Base-by-base conservation (phyloP, 2,888 invertebrate species). In the Autographa pulchrina region DNA sequence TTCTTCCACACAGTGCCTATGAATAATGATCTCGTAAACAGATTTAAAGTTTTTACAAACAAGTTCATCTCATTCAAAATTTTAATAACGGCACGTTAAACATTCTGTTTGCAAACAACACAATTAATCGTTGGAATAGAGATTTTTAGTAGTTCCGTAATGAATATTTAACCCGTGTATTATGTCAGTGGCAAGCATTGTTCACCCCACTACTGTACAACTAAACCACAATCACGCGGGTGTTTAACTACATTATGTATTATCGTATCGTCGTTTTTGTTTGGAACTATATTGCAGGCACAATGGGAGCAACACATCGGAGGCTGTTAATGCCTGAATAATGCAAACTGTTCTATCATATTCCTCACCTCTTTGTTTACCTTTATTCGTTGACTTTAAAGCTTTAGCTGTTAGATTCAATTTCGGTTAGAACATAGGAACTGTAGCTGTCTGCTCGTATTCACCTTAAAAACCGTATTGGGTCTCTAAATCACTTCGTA, bases 311-410 rank as follows among this genome's bases (percentile, higher is more conserved):
- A 56, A 43, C 58, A 62, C 56, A 67, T 13, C 60, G 54, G 62
- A 60, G 58, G 48, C 56, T 52, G 65, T 62, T 75, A 87, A 87
- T 83, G 83, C 70, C 73, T 83, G 86, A 85, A 88, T 88, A 88
- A 88, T 86, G 86, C 80, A 85, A 76, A 76, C 74, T 81, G 79
- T 72, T 75, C 68, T 75, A 75, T 69, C 63, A 71, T 31, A 32
- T 32, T 41, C 60, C 71, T 61, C 78, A 71, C 62, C 80, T 71
- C 71, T 71, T 70, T 75, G 73, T 80, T 68, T 82, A 62, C 62
- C 61, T 43, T 67, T 58, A 68, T 73, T 68, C 65, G 6, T 18
- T 25, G 48, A n/a, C 48, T 48, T 48, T n/a, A 48, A 7, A n/a
- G 48, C 48, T 48, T 38, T 2, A 48, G 48, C 48, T n/a, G 48